These are phyloP conservation scores for Danio choprae DNA, from an alignment of 2,797 vertebrate genomes.

Conservation along the genomic window DNA sequence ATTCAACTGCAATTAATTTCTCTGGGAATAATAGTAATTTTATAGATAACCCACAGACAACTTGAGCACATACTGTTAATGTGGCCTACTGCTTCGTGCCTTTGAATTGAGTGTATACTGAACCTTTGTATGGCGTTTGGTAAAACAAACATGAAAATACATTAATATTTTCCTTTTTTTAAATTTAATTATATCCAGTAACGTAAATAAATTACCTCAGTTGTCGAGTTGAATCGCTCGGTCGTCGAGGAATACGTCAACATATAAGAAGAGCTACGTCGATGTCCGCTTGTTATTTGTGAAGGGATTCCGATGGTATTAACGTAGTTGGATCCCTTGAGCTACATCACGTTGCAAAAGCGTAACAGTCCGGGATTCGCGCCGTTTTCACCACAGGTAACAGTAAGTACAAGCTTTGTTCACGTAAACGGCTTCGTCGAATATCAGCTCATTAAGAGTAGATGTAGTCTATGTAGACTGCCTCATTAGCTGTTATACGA, in stretches of 20 bases:
- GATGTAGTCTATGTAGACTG: too few species aligned
- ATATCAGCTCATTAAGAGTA: too few species aligned
- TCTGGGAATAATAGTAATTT: too few species aligned
- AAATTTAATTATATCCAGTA: constrained; percentile 6
- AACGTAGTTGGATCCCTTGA: too few species aligned
- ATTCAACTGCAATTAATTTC: too few species aligned
- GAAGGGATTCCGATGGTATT: too few species aligned
- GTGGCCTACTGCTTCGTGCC: not conserved
- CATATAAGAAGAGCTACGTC: too few species aligned
- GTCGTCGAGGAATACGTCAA: not conserved
- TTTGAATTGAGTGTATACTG: too few species aligned
- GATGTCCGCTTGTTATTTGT: too few species aligned
- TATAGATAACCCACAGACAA: too few species aligned
- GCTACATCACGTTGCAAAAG: not conserved
- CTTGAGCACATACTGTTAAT: not conserved
- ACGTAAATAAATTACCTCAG: not conserved
- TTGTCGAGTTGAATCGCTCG: not conserved
- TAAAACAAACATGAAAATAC: not conserved
- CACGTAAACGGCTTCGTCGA: not conserved
- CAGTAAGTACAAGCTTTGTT: not conserved
- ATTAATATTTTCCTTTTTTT: not conserved
- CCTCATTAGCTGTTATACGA: too few species aligned
- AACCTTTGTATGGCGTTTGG: not conserved
- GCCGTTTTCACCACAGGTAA: not conserved
- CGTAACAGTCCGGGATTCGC: not conserved